Base-by-base conservation (phyloP, 1,140 invertebrate species). In the Nomia melanderi region DNA sequence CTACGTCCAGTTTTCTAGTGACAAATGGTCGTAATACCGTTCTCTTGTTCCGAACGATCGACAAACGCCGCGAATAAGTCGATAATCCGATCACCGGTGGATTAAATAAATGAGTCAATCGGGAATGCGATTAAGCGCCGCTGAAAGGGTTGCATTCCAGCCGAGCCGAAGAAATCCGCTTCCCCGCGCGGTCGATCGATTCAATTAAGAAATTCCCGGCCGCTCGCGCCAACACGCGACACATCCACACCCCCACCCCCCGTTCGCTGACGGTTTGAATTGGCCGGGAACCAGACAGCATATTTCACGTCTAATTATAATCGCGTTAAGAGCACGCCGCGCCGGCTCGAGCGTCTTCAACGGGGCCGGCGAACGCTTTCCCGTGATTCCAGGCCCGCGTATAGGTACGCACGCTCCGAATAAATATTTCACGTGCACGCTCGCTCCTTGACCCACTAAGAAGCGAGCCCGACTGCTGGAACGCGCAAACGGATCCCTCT, bases 391-490 rank as follows among this genome's bases (percentile, higher is more conserved):
- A 65, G 23, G 6, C 8, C 33, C 54, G 25, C 25, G n/a, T n/a
- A n/a, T n/a, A n/a, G n/a, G n/a, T n/a, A n/a, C n/a, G 9, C 20
- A 27, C n/a, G 33, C 17, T 69, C 66, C 20, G 29, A 71, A 71
- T 71, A 72, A n/a, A n/a, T 62, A 47, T 65, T 74, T 53, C 50
- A 25, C 47, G 47, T 36, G 33, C 41, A 54, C 20, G 7, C 20
- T 5, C 25, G 12, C 60, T 31, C 71, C 71, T 74, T 74, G 71
- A 74, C 71, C 71, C 50, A 74, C 47, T 74, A 53, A 74, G 36
- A n/a, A 39, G 29, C 62, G 36, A 27, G 41, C 25, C 2, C 27
- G 5, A 17, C 25, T 20, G 8, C 41, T 25, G 39, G 5, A 5
- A 25, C 33, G 53, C 56, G 31, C 33, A 41, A 74, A 54, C 39